Base-by-base conservation (phyloP, 2,888 invertebrate species). In the Loripinus fragilis region DNA sequence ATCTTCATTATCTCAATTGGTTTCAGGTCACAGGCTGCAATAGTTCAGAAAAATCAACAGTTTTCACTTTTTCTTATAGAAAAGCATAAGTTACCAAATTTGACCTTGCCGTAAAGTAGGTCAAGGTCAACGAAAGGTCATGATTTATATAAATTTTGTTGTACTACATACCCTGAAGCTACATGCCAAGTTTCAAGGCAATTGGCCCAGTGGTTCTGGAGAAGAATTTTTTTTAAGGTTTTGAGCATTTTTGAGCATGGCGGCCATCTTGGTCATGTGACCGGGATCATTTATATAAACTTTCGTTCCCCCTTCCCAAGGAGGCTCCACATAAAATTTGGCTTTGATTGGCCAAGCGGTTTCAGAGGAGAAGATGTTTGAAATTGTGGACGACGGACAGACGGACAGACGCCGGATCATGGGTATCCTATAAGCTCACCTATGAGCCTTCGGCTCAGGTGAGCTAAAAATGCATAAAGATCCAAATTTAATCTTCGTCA, bases 171-270 rank as follows among this genome's bases (percentile, higher is more conserved):
- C 30, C 17, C 17, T 10, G 60, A 60, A 12, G 33, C 60, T 60
- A 17, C 60, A 60, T 60, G 20, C 60, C 30, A 60, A 60, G 20
- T 60, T 17, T 60, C 60, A 33, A 33, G 17, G 60, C 20, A 30
- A 60, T 60, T 1, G 60, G 60, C n/a, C 60, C 33, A 33, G 33
- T 23, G 33, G 33, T 60, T 60, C 20, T 23, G 23, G 60, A 60
- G 60, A 60, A 60, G 60, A 33, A 30, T 25, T 28, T 60, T 60
- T 60, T 60, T 60, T 33, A 60, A n/a, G n/a, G n/a, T n/a, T n/a
- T n/a, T n/a, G n/a, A n/a, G 2, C 52, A 52, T 52, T 25, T 52
- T 25, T 52, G 52, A 28, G 52, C 52, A 52, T 52, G 52, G 52
- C n/a, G 25, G 52, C 52, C 52, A 52, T 25, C 52, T 52, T 28